These are phyloP conservation scores for Aurelia sp. DNA, from an alignment of 30 jellyfish, hydroid and myxozoan species.

Conservation along the genomic window DNA sequence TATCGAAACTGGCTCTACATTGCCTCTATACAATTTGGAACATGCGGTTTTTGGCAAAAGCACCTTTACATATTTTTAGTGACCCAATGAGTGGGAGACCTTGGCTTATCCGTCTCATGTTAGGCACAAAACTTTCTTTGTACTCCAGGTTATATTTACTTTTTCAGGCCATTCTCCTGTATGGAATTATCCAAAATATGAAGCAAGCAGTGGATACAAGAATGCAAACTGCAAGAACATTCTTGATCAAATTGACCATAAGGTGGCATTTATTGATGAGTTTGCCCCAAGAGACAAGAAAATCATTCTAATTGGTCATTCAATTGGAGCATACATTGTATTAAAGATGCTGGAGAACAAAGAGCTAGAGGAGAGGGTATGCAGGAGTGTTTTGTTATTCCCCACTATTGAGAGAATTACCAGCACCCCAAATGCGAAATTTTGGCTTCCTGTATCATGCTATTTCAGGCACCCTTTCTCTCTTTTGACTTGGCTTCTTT, in stretches of 20 bases:
- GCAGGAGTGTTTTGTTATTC: slow-evolving; percentile 56
- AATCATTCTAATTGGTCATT: slow-evolving; percentile 81
- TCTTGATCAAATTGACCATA: slow-evolving; percentile 76
- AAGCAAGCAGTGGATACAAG: not conserved
- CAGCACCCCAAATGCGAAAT: slow-evolving; percentile 82
- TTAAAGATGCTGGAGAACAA: slow-evolving; percentile 69
- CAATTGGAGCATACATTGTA: slow-evolving; percentile 86
- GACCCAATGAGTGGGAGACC: not conserved
- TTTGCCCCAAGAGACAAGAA: slow-evolving; percentile 65
- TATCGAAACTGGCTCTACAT: too few relatives aligned
- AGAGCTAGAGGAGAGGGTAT: slow-evolving; percentile 29
- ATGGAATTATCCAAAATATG: slow-evolving; percentile 58
- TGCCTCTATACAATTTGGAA: too few relatives aligned
- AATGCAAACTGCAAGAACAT: slow-evolving; percentile 55
- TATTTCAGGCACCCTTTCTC: slow-evolving; percentile 80
- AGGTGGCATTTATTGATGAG: slow-evolving; percentile 54
- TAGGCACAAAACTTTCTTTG: not conserved
- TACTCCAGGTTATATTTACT: not conserved
- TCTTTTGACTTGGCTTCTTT: slow-evolving; percentile 55
- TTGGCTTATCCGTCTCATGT: not conserved
- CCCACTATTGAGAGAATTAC: slow-evolving; percentile 74
- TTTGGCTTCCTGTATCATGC: slow-evolving; percentile 85
- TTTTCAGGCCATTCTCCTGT: slow-evolving; percentile 87
- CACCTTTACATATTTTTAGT: too few relatives aligned
- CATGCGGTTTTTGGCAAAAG: too few relatives aligned